Conservation (phyloP, 2,113 vertebrate species). For the Rhea pennata region DNA sequence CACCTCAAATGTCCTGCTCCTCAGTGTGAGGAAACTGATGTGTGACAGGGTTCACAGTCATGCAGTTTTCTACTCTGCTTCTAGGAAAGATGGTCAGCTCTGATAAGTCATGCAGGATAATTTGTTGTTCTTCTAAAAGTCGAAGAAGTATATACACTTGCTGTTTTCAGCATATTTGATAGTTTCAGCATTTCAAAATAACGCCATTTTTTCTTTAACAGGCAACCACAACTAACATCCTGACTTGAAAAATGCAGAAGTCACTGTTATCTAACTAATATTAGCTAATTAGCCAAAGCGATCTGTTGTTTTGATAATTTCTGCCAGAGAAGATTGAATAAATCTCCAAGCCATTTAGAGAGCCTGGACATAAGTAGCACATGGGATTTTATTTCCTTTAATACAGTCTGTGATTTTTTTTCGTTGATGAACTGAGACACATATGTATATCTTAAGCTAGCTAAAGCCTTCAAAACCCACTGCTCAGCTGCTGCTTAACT, state of each 20-base stretch:
- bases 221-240: neutral
- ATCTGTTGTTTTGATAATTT: constrained; percentile 44
- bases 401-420: neutral
- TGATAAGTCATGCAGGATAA: neutral
- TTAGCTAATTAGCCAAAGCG: neutral
- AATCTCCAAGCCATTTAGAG: neutral
- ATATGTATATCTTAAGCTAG: constrained; percentile 40
- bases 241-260: neutral
- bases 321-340: constrained; percentile 17
- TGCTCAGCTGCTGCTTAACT: constrained; percentile 60
- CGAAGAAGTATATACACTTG: neutral
- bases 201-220: neutral
- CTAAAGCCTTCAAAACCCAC: constrained; percentile 44
- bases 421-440: neutral
- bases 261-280: constrained; percentile 22
- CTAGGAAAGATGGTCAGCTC: neutral
- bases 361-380: constrained; percentile 23
- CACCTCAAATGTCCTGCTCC: neutral
- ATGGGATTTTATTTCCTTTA: constrained; percentile 23
- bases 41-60: rapidly evolving
- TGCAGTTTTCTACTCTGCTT: neutral
- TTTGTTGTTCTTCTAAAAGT: neutral
- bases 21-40: rapidly evolving
- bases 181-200: neutral
- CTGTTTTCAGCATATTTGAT: neutral